Base-by-base conservation (phyloP, 2,888 invertebrate genomes). In the Ypsolopha scabrella region DNA sequence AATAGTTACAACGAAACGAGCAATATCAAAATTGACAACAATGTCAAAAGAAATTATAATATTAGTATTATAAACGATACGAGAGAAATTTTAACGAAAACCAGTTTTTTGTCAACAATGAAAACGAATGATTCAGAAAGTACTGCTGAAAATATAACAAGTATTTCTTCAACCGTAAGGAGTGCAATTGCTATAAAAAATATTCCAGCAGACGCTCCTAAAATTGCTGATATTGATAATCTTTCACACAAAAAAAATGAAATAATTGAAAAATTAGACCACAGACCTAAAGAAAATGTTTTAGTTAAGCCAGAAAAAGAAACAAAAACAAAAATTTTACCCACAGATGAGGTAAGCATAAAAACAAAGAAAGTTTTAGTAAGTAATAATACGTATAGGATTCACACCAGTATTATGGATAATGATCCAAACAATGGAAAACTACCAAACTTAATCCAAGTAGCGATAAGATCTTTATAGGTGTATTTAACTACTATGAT, bases 1-100 rank as follows among this genome's bases (percentile, higher is more conserved):
- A 58, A 55, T 47, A 53, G 43, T 53, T 53, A 50, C 48, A 35
- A 52, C 53, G 47, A 53, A 49, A 43, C 33, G 52, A 36, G 49
- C 34, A 51, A 43, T 39, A 50, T n/a, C 48, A 52, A 48, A 10
- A 49, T 24, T 45, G 24, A 45, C 24, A 4, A 24, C 10, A 24
- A 45, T 7, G 8, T 43, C 7, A 45, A 10, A 10, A 45, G 10
- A 45, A 34, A 13, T 11, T 1, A 41, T 11, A 41, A 3, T 11
- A 41, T 13, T 11, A 41, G 2, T 41, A 41, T n/a, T n/a, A n/a
- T n/a, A n/a, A n/a, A n/a, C n/a, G n/a, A 10, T 11, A 41, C 41
- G 0, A 45, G 33, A 6, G 45, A 45, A 45, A 9, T 8, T 9
- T 10, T 34, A 4, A n/a, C 8, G 3, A 45, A 13, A 10, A 45